Evolutionary conservation across 2,113 vertebrate genomes (phyloP).

Genomic region (Aegithalos caudatus): DNA sequence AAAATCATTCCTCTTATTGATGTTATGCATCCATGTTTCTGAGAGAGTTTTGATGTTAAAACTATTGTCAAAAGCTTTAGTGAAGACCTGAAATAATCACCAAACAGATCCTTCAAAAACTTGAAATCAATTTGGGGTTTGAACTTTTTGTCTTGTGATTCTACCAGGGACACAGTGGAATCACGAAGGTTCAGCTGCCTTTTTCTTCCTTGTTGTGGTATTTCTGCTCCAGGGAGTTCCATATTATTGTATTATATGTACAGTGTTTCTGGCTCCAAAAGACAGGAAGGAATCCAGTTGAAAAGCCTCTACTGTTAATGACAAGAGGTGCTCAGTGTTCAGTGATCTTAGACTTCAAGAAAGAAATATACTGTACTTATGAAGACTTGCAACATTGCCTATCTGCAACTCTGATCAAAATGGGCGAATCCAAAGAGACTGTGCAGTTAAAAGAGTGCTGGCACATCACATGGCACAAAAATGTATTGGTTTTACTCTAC

Average conservation of each 20-base stretch:
- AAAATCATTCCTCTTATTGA: background rate
- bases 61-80: background rate
- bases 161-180: background rate
- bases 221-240: background rate
- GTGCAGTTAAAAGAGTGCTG: background rate
- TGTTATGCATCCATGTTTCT: background rate
- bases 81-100: background rate
- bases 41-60: background rate
- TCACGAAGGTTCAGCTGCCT: background rate
- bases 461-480: background rate
- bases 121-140: background rate
- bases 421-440: background rate
- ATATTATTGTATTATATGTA: background rate
- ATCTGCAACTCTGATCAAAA: background rate
- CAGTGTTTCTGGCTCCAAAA: background rate
- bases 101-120: background rate
- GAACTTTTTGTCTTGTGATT: background rate
- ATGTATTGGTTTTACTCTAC: background rate
- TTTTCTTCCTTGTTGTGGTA: background rate
- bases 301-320: background rate
- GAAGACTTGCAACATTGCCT: background rate
- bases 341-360: background rate
- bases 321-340: background rate
- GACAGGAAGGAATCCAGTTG: background rate
- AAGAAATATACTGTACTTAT: background rate